Percentiles rank a stretch among this genome's conserved stretches.
Evolutionary conservation across 2,888 invertebrate species (phyloP).

Genomic region (Chirona hameri): DNA sequence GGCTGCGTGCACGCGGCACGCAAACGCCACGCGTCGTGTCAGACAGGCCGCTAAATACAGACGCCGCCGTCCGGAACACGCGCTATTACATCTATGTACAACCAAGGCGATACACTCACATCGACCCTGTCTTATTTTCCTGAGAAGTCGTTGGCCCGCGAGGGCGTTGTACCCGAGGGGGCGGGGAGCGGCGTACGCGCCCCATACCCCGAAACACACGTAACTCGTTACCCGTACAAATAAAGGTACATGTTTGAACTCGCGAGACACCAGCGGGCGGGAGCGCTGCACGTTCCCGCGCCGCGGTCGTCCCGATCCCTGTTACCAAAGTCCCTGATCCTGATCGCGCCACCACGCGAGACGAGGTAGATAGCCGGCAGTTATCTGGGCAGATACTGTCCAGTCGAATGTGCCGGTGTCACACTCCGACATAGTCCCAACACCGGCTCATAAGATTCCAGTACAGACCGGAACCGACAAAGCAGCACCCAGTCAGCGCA

Average conservation of each 20-base stretch:
- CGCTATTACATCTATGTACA: background rate
- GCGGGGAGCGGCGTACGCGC: background rate
- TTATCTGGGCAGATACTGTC: background rate
- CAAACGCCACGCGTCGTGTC: background rate
- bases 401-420: background rate
- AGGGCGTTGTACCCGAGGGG: conserved; percentile 4
- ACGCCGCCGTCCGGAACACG: background rate
- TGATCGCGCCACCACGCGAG: background rate
- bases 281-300: too few relatives aligned
- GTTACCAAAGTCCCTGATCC: too few relatives aligned
- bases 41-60: too few relatives aligned
- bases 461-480: too few relatives aligned
- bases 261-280: background rate
- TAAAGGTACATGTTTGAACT: background rate
- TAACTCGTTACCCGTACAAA: conserved; percentile 10
- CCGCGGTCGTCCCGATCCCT: too few relatives aligned
- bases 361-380: background rate
- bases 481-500: background rate
- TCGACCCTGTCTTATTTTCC: background rate
- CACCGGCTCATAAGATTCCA: background rate
- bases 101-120: too few relatives aligned
- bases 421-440: background rate
- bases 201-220: background rate
- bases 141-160: background rate
- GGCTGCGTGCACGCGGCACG: background rate